These are phyloP conservation scores for Peromyscus leucopus DNA, from an alignment of 2,113 vertebrate species.

Conservation along the genomic window DNA sequence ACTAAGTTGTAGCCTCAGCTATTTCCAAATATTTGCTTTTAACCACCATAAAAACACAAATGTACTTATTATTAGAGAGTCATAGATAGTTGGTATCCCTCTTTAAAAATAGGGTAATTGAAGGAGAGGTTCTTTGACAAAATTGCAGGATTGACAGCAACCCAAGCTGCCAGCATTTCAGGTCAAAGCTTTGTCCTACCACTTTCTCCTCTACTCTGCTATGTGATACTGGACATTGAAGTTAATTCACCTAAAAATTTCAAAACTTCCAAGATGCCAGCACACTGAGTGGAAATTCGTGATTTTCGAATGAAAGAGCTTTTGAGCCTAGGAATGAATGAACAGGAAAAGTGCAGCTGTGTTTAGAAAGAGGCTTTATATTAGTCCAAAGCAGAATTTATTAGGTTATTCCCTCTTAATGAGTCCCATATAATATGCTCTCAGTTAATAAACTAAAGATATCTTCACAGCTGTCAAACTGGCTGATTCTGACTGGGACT, in stretches of 20 bases:
- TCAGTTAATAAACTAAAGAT: constrained; percentile 59
- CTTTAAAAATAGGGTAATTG: neutral
- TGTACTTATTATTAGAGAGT: neutral
- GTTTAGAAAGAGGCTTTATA: constrained; percentile 72
- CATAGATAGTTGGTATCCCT: neutral
- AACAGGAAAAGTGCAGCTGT: constrained; percentile 63
- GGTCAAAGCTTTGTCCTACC: neutral
- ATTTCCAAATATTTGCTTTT: neutral
- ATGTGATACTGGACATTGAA: neutral
- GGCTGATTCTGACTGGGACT: neutral
- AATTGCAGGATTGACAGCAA: neutral
- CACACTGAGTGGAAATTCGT: constrained; percentile 30
- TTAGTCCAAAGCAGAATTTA: constrained; percentile 61
- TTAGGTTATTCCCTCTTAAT: constrained; percentile 71
- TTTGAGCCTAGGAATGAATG: constrained; percentile 68
- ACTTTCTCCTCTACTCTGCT: neutral
- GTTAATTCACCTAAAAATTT: constrained; percentile 49
- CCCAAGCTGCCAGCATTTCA: neutral
- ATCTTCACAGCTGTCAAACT: constrained; percentile 45
- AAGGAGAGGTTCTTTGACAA: neutral
- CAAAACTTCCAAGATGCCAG: constrained; percentile 27
- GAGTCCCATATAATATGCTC: constrained; percentile 61
- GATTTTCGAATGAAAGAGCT: constrained; percentile 71
- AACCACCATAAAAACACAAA: neutral
- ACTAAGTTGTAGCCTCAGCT: neutral